Evolutionary conservation across 2,113 vertebrate genomes (phyloP).

Genomic region (Dendrocopos noguchii): DNA sequence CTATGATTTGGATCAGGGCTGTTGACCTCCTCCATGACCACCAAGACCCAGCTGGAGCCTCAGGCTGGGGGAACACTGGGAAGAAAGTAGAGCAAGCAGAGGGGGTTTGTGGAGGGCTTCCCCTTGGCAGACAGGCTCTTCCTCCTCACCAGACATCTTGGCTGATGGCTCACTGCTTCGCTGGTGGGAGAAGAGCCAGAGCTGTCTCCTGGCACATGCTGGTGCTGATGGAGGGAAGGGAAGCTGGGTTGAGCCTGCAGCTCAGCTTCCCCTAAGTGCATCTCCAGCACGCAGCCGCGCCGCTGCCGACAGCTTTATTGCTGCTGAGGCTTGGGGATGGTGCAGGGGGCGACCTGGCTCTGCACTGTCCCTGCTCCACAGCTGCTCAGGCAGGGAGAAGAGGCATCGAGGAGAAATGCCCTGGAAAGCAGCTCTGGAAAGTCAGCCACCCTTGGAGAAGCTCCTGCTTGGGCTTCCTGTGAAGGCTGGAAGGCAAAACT

Average conservation of each 20-base stretch:
- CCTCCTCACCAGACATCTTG: constrained; percentile 1
- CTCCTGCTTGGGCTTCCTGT: neutral
- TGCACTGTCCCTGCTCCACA: neutral
- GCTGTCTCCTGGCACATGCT: neutral
- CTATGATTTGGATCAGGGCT: too few species aligned
- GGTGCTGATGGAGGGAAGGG: neutral
- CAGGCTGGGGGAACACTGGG: rapidly evolving
- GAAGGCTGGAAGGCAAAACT: neutral
- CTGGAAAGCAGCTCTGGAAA: neutral
- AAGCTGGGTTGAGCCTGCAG: neutral
- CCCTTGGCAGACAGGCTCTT: neutral
- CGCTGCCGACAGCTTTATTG: constrained; percentile 43
- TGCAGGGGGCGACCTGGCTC: neutral
- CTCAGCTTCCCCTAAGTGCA: constrained; percentile 1
- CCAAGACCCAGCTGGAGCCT: rapidly evolving
- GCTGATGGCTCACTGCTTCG: neutral
- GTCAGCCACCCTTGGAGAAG: neutral
- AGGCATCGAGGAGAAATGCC: neutral
- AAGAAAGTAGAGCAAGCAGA: neutral
- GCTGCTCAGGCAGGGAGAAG: neutral
- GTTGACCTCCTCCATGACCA: rapidly evolving
- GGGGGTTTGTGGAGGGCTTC: neutral
- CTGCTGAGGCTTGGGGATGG: neutral
- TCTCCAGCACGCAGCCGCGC: neutral
- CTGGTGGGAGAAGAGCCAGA: neutral